Evolutionary conservation across 1,140 invertebrate genomes (phyloP).

Genomic region (Heliconius himera): DNA sequence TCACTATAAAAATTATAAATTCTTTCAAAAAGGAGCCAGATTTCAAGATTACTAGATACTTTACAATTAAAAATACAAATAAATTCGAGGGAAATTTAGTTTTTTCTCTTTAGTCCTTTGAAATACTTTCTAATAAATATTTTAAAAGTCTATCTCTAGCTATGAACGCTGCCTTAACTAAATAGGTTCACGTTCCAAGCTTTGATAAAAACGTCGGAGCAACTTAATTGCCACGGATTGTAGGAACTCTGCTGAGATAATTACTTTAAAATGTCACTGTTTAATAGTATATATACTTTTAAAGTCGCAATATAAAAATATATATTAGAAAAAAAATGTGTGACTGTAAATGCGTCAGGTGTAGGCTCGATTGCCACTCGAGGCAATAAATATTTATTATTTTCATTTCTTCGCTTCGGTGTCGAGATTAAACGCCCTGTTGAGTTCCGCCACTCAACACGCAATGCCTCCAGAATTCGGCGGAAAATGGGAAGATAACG

Average conservation of each 20-base stretch:
- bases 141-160: neutral
- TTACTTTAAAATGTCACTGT: constrained; percentile 3
- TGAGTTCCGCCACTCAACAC: too few species aligned
- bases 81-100: neutral
- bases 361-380: too few species aligned
- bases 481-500: too few species aligned
- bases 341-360: too few species aligned
- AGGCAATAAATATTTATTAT: too few species aligned
- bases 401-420: too few species aligned
- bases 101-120: neutral
- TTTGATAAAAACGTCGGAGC: constrained; percentile 12
- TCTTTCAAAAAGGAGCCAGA: neutral
- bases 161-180: neutral
- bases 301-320: neutral
- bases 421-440: too few species aligned
- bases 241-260: constrained; percentile 5
- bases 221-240: constrained; percentile 14
- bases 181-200: constrained; percentile 14
- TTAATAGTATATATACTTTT: neutral
- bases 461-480: too few species aligned
- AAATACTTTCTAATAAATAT: neutral
- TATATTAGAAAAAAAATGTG: too few species aligned
- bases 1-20: neutral
- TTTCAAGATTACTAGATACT: neutral
- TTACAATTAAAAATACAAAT: neutral